Evolutionary conservation across 1,140 invertebrate species (phyloP), one percentile per base, ranked within the genome.

Genomic region (Antheraea mylitta): DNA sequence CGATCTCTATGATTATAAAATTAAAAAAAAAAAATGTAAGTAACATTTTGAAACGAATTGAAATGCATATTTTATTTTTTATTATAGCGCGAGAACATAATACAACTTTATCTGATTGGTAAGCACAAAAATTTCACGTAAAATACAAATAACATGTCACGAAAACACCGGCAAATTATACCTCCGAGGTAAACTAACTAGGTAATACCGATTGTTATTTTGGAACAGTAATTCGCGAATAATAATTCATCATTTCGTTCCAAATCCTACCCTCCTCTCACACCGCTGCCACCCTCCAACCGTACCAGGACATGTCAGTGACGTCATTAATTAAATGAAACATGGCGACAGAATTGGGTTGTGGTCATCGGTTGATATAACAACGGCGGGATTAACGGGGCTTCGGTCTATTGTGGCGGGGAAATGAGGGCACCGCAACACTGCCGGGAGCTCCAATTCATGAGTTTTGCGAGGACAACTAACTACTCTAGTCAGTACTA

Each of bases 251-350:
- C 45, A 53, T 53, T 16, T 16, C 45, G 6, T 53, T 53, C 16
- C 45, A 13, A 18, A 58, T 22, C 36, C 18, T 36, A 36, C 18
- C 18, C 58, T 22, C 64, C 60, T 13, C 13, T n/a, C 18, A 18
- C 19, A 30, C 22, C 22, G 22, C 18, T 37, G 10, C 38, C 16
- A 64, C 18, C 42, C 5, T 10, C 38, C 18, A 42, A 7, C 18
- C 37, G 13, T 11, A 11, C 63, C 38, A 38, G 30, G 63, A 42
- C n/a, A 38, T 64, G 30, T 30, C 63, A 10, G 38, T 64, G 63
- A 64, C 63, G 38, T 64, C 38, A 64, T 64, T 64, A 64, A 64
- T 64, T 64, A 64, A 64, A 38, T 19, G 63, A 36, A 36, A 61
- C 60, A 64, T 19, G 63, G 30, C 63, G 19, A 22, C 60, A 61